Base-by-base conservation (phyloP, 2,888 invertebrate genomes). In the Drosophila borealis region DNA sequence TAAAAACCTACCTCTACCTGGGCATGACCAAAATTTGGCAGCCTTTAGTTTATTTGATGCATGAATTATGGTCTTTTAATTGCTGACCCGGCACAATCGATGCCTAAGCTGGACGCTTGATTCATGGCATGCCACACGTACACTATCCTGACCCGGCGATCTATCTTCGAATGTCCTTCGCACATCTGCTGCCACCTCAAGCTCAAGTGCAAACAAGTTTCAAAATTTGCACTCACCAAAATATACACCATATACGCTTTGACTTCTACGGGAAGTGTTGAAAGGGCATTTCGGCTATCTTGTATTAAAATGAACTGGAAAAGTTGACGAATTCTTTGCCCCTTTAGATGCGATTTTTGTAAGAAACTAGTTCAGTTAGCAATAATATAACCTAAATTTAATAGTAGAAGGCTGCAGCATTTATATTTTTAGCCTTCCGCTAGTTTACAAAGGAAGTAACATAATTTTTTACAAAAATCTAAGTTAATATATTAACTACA, bases 51-150 rank as follows among this genome's bases (percentile, higher is more conserved):
- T 61, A 70, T 67, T 56, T 60, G 68, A 63, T 67, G 63, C 80
- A 78, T 83, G 85, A 83, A 78, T 80, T 84, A 87, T 83, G 74
- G 51, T 81, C 13, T 83, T 87, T 83, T 83, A 83, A 83, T 83
- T 83, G 88, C 82, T 80, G 68, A 73, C 69, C 69, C 57, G 39
- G 39, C 64, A 39, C 39, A 61, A 76, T 69, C 64, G 78, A 73
- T 62, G 71, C 56, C 21, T 39, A n/a, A 41, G 39, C 37, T 50
- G 48, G 17, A 25, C 60, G 42, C 53, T 64, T 73, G 75, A 78
- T 80, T 74, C 80, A 80, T 80, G 60, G 57, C 54, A 51, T 62
- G 48, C 41, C 65, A 46, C 45, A 60, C 60, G 50, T 69, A 65
- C 56, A 50, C 36, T 65, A 56, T 57, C 55, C 71, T 73, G 74